These are phyloP conservation scores for Helogale parvula DNA, from an alignment of 2,113 vertebrate species.

Conservation along the genomic window DNA sequence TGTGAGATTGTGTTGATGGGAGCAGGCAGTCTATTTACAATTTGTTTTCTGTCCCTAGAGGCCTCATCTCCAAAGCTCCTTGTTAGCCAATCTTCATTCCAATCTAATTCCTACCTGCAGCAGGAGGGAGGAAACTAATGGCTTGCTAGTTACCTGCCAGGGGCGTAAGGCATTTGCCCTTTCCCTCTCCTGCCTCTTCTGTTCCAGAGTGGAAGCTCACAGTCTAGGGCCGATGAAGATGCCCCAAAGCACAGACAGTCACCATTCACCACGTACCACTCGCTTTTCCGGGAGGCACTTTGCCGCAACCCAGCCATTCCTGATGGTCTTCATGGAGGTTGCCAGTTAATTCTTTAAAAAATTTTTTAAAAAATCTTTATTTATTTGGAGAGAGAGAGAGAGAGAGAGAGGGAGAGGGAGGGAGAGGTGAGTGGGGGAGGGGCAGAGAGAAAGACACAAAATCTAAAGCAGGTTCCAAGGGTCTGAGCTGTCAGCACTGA, in stretches of 20 bases:
- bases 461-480: too few species aligned
- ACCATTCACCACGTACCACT: neutral
- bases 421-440: too few species aligned
- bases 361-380: too few species aligned
- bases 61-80: neutral
- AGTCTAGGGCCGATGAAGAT: neutral
- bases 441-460: too few species aligned
- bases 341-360: too few species aligned
- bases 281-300: neutral
- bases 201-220: neutral
- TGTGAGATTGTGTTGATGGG: neutral
- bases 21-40: neutral
- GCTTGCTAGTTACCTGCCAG: neutral
- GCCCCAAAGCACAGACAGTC: too few species aligned
- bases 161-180: neutral
- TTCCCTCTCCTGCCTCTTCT: neutral
- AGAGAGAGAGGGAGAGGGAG: too few species aligned
- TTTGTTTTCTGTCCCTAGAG: neutral
- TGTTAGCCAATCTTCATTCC: neutral
- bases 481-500: too few species aligned
- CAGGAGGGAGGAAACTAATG: neutral
- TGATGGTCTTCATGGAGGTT: neutral
- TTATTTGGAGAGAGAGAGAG: too few species aligned
- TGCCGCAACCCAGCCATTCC: neutral
- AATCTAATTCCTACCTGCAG: neutral